Evolutionary conservation across 2,888 invertebrate species (phyloP), one percentile per base, ranked within the genome.

Genomic region (Eristalis arbustorum): DNA sequence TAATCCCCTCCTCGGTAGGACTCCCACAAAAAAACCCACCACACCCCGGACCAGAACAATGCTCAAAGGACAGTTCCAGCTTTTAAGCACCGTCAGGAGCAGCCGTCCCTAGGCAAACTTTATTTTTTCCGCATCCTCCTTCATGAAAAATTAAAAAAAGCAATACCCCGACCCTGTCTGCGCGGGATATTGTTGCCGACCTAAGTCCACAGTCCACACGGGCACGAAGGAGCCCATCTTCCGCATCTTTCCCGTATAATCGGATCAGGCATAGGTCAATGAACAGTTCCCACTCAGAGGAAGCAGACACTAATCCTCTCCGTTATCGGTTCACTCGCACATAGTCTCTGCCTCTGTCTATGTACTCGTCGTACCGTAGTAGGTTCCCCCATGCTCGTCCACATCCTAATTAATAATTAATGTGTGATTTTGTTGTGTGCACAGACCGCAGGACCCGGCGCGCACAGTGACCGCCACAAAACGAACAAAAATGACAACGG

Each of bases 371-470:
- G 31, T 31, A 37, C 34, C 8, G 31, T 31, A 31, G 31, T 31
- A 31, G 73, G 73, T 40, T 73, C 69, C 31, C 62, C 64, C 42
- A 3, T 25, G 25, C 25, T 25, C 25, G 67, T 57, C 49, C 49
- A 49, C 49, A 59, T 59, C 75, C 87, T 87, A 87, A 87, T 87
- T 87, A 87, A 87, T 83, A 83, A 87, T 83, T 87, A 87, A 87
- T 87, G 83, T 78, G 79, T 83, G 83, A 72, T 83, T 77, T 83
- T 71, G 66, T 82, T 73, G 42, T 74, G 66, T 74, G 31, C 23
- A 13, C 14, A 75, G 49, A 77, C 84, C 79, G 74, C 83, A 83
- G 61, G 40, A 73, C 57, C 3, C 18, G 22, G 57, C 18, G n/a
- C 23, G 13, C 23, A 22, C 13, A 37, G 37, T 59, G 59, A 31